Evolutionary conservation across 1,140 invertebrate genomes (phyloP).

Genomic region (Papilio xuthus): DNA sequence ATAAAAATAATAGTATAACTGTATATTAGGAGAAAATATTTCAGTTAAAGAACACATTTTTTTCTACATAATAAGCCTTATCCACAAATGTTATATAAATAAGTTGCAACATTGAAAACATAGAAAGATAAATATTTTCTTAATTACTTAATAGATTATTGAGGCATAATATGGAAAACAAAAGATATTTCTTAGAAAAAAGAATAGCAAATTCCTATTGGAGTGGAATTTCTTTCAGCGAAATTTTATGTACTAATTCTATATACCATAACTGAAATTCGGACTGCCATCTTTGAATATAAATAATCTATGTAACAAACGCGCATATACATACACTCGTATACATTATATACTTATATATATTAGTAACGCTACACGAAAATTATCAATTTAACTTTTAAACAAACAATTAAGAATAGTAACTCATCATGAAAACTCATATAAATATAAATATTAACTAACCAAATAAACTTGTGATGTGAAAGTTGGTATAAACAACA

Average conservation of each 20-base stretch:
- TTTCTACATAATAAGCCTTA: background rate
- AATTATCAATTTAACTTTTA: background rate
- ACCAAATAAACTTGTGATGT: background rate
- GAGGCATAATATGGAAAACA: background rate
- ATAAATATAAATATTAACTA: background rate
- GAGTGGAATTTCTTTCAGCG: background rate
- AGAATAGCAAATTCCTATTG: background rate
- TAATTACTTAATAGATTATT: background rate
- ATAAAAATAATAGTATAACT: background rate
- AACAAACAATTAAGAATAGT: background rate
- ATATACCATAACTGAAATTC: background rate
- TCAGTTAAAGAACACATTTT: background rate
- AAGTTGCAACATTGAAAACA: constrained; percentile 5
- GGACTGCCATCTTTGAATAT: constrained; percentile 15
- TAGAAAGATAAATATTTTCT: background rate
- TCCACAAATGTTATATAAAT: background rate
- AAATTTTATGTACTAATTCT: constrained; percentile 4
- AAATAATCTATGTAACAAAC: constrained; percentile 16
- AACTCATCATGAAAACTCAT: background rate
- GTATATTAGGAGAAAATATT: background rate
- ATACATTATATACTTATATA: background rate
- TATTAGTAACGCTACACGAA: background rate
- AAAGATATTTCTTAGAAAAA: background rate
- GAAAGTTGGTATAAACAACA: background rate
- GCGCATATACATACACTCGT: background rate